phyloP scores from a whole-genome alignment of 1,140 invertebrate genomes.

The Pseudomyrmex dendroicus region DNA sequence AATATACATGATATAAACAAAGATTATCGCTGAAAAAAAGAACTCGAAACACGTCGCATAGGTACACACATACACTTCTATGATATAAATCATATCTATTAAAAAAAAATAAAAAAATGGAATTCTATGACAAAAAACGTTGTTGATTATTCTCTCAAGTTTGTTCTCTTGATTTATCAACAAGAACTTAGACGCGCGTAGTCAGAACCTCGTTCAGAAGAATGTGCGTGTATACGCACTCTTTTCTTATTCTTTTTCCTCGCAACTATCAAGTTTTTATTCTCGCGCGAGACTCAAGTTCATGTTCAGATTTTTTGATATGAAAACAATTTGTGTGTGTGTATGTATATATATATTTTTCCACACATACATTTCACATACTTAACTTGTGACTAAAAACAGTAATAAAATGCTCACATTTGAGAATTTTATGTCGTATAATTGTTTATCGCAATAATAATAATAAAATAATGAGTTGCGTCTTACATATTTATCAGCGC shows the following conservation, averaged over 20 bases:
- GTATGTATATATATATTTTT: no score
- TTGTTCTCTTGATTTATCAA: no score
- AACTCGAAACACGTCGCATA: constrained; percentile 65
- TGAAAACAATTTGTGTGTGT: no score
- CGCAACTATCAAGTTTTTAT: no score
- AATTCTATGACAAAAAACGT: constrained; percentile 72
- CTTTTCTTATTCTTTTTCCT: no score
- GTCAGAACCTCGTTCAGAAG: no score
- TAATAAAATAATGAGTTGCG: not conserved
- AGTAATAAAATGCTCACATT: not conserved
- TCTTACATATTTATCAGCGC: not conserved
- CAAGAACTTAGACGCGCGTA: no score
- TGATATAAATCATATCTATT: constrained; percentile 76
- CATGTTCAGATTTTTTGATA: no score
- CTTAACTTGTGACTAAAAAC: no score
- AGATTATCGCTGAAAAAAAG: constrained; percentile 63
- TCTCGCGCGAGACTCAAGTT: no score
- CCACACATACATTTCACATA: no score
- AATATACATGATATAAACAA: constrained; percentile 71
- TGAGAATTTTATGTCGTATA: constrained; percentile 1
- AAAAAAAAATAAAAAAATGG: constrained; percentile 75
- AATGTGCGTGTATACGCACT: no score
- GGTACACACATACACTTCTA: constrained; percentile 72
- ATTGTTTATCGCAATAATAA: constrained; percentile 1
- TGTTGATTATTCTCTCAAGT: constrained; percentile 44